Evolutionary conservation across 1,140 invertebrate genomes (phyloP), one percentile per base, ranked within the genome.

Genomic region (Whitmania pigra): DNA sequence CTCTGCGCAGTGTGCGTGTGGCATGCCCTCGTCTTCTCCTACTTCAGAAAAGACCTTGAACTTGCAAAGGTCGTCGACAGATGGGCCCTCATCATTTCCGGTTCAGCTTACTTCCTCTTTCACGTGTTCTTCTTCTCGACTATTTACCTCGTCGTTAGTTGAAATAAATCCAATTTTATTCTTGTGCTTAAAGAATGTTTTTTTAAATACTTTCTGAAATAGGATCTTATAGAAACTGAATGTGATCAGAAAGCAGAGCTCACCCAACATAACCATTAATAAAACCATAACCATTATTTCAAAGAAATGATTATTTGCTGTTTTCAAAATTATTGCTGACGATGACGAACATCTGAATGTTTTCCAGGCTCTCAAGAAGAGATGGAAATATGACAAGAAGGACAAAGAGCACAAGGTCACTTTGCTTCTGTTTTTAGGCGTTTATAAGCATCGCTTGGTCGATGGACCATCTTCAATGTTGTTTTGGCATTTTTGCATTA

Each of bases 11-110:
- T 77, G 20, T 77, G 76, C 49, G 72, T 74, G 13, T 77, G 76
- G 76, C 76, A 77, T 60, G 75, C 74, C 7, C 49, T 77, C 20
- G 71, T 76, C 17, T 89, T 90, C 78, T 68, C 72, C 17, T 55
- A 74, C 36, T 66, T 76, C 18, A 71, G 70, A 18, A 31, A 57
- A 4, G 49, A 74, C 53, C 25, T 22, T 29, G 53, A 54, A 25
- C 49, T 71, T 49, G 73, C 60, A 49, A 70, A 54, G 49, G 49
- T 53, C 43, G 31, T 71, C 22, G 71, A 57, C 36, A 71, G 71
- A 31, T 74, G 71, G 55, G 73, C 70, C 40, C 60, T 74, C 40
- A 68, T 72, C 31, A 49, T 74, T 18, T 70, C 70, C 36, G 70
- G 70, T 29, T 63, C 70, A n/a, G 20, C 60, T 49, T 74, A 74